These are phyloP conservation scores for Limnephilus marmoratus DNA, from an alignment of 2,888 invertebrate species.

Conservation along the genomic window DNA sequence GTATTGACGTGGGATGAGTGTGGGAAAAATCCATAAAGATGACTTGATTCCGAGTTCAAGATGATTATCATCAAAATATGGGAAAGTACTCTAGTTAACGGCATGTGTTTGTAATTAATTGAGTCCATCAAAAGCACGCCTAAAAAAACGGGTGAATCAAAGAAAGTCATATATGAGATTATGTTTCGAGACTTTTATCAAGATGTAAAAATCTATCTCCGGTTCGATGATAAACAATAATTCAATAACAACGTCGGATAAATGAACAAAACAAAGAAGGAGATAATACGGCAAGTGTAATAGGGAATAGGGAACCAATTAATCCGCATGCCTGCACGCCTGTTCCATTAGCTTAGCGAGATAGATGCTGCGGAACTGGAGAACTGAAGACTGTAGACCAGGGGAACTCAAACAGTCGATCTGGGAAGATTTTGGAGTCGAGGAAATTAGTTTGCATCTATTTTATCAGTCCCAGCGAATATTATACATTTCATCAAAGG, in stretches of 20 bases:
- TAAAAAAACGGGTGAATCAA: not conserved
- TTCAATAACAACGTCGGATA: constrained; percentile 35
- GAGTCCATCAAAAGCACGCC: not conserved
- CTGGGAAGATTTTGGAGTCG: not conserved
- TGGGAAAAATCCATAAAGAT: not conserved
- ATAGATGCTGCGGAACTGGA: not conserved
- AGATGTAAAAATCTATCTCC: not conserved
- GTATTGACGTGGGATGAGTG: not conserved
- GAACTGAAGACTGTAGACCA: not conserved
- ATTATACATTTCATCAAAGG: not conserved
- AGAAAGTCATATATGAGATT: not conserved
- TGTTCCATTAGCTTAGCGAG: constrained; percentile 39
- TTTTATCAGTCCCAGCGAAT: not conserved
- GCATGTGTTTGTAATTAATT: not conserved
- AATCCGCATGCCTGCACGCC: constrained; percentile 51
- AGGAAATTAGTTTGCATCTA: not conserved
- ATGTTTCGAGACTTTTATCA: not conserved
- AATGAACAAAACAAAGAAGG: constrained; percentile 37
- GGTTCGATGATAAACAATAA: constrained; percentile 29
- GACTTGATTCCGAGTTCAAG: not conserved
- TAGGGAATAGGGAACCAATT: constrained; percentile 42
- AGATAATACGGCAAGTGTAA: constrained; percentile 41
- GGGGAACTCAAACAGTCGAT: not conserved
- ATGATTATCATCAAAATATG: not conserved
- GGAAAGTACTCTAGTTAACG: not conserved